Evolutionary conservation across 2,113 vertebrate species (phyloP).

Genomic region (Rhinolophus ferrumequinum): DNA sequence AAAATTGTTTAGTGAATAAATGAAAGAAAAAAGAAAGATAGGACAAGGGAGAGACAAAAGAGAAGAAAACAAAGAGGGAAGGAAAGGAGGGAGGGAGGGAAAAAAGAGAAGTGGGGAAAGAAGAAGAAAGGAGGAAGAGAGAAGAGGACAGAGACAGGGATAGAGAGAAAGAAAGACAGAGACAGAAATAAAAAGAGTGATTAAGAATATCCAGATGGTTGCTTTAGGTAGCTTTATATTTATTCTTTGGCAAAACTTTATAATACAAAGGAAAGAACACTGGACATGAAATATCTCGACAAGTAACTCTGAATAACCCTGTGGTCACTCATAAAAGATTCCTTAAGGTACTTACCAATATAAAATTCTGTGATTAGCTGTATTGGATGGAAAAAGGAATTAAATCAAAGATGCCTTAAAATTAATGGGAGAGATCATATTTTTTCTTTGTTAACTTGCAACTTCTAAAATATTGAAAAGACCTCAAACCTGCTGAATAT

Average conservation of each 20-base stretch:
- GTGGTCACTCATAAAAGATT: neutral
- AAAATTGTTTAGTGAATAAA: neutral
- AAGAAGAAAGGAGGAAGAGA: neutral
- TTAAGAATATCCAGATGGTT: neutral
- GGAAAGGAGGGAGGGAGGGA: no score
- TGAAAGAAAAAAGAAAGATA: neutral
- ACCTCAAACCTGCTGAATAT: neutral
- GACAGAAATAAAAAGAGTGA: neutral
- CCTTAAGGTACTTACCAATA: neutral
- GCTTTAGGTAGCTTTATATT: neutral
- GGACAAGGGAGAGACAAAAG: no score
- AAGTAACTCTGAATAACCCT: neutral
- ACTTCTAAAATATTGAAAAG: neutral
- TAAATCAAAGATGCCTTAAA: constrained; percentile 24
- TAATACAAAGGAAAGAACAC: neutral
- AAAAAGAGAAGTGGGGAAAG: neutral
- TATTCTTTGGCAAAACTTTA: neutral
- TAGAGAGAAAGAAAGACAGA: neutral
- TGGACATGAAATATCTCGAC: neutral
- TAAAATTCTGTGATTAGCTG: neutral
- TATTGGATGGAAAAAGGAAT: neutral
- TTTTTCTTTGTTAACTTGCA: neutral
- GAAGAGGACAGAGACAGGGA: neutral
- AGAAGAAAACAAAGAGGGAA: no score
- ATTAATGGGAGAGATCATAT: neutral